phyloP scores from a whole-genome alignment of 2,113 vertebrate genomes.

The Zingel zingel region DNA sequence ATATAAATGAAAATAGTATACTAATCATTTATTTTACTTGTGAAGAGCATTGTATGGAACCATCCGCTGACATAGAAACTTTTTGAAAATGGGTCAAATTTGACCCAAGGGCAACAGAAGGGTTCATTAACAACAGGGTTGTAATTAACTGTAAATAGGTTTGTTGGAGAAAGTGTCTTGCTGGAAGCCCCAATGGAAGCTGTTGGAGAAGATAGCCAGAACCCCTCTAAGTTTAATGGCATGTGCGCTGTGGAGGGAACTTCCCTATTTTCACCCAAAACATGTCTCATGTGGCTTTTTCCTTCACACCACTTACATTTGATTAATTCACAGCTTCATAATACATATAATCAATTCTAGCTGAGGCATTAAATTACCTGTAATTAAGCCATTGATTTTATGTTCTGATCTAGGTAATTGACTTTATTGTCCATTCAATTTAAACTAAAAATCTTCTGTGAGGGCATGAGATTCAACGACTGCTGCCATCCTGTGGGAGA shows the following conservation, averaged over 20 bases:
- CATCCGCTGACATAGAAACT: no score
- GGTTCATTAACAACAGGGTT: neutral
- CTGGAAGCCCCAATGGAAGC: neutral
- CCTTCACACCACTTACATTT: constrained; percentile 64
- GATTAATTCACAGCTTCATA: constrained; percentile 78
- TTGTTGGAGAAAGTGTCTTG: neutral
- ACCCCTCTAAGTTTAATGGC: constrained; percentile 11
- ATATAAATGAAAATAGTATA: no score
- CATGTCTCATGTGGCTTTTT: constrained; percentile 50
- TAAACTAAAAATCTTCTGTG: constrained; percentile 47
- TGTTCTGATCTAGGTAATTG: constrained; percentile 78
- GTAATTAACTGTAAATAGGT: neutral
- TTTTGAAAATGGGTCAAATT: no score
- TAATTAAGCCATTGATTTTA: constrained; percentile 79
- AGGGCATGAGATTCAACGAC: constrained; percentile 28
- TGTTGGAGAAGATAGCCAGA: constrained; percentile 7
- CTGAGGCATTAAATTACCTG: constrained; percentile 77
- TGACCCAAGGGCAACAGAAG: neutral
- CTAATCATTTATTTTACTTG: no score
- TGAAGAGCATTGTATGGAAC: no score
- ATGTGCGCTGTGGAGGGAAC: constrained; percentile 2
- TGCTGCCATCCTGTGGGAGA: constrained; percentile 37
- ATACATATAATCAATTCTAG: constrained; percentile 81
- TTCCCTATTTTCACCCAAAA: constrained; percentile 48
- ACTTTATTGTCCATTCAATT: constrained; percentile 81